These are phyloP conservation scores for Callyntrura sp. DNA, from an alignment of 2,888 invertebrate genomes.

Conservation along the genomic window DNA sequence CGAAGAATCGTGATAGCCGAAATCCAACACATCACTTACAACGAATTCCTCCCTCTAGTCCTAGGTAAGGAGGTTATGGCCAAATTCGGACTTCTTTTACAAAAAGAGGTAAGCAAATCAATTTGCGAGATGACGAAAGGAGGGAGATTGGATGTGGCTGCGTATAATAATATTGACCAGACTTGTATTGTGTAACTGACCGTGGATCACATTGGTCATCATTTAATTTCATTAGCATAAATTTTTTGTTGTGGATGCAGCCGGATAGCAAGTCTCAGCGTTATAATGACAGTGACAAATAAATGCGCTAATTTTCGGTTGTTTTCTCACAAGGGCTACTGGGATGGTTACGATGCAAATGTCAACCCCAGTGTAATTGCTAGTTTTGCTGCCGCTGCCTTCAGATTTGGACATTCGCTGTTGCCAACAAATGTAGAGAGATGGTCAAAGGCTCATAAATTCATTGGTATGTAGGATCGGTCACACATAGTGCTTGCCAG, in stretches of 20 bases:
- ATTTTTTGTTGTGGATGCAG: not conserved
- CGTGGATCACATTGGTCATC: not conserved
- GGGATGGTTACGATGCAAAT: constrained; percentile 93
- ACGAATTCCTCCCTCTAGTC: constrained; percentile 95
- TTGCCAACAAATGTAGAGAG: constrained; percentile 96
- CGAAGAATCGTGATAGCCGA: constrained; percentile 94
- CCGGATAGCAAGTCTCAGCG: not conserved
- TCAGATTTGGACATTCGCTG: constrained; percentile 96
- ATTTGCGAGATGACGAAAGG: not conserved
- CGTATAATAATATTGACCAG: not conserved
- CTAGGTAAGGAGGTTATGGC: constrained; percentile 96
- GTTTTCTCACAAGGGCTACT: constrained; percentile 87
- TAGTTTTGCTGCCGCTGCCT: constrained; percentile 96
- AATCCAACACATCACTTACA: constrained; percentile 95
- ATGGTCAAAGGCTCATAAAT: constrained; percentile 98
- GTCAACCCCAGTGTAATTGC: constrained; percentile 96
- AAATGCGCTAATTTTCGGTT: constrained; percentile 4
- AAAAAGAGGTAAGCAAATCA: constrained; percentile 89
- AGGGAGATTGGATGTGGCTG: not conserved
- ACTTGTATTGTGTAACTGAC: not conserved
- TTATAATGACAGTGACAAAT: not conserved
- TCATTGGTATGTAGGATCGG: constrained; percentile 90
- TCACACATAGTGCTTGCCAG: not conserved
- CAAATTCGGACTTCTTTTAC: constrained; percentile 93
- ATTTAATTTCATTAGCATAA: no score